Evolutionary conservation across 1,140 invertebrate genomes (phyloP), one percentile per base, ranked within the genome.

Genomic region (Trichoplusia ni): DNA sequence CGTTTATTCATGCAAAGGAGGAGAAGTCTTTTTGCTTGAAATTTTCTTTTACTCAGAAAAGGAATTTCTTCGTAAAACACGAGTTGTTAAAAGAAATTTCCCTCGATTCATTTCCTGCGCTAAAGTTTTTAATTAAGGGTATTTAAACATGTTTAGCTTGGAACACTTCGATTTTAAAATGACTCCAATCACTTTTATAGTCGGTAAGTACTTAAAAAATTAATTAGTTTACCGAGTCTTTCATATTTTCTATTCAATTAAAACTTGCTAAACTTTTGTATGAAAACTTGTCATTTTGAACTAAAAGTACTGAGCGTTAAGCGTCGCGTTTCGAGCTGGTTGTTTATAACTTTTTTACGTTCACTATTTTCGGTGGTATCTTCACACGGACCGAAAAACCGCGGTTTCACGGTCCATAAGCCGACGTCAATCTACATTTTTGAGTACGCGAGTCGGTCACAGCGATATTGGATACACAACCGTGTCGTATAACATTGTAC

Each of bases 351-450:
- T 5, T 46, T 46, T 25, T 54, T 53, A 27, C 9, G 11, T 35
- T 35, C 18, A 21, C 18, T 35, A 35, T 51, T 51, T 58, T 19
- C 21, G 38, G 11, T 19, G 14, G 54, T 40, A 58, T 56, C 49
- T 46, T 66, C 64, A 64, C 54, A 67, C 67, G 53, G 58, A 64
- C 25, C 60, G 59, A 64, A 67, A 67, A 67, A 60, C 70, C 69
- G 75, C 64, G 73, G 74, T 77, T 82, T 78, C 69, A 77, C 67
- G 81, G 74, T 75, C 73, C 65, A 75, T 80, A 69, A 67, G 60
- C 42, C 59, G 37, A 76, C 63, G 71, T 72, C 69, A 63, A 58
- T 69, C 62, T 76, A 64, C 71, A 74, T 75, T 75, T 77, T 72
- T 71, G 60, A 69, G 69, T 70, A 61, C 64, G 64, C 64, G 58